phyloP scores from a whole-genome alignment of 1,140 invertebrate genomes.

The Drosophila murphyi region DNA sequence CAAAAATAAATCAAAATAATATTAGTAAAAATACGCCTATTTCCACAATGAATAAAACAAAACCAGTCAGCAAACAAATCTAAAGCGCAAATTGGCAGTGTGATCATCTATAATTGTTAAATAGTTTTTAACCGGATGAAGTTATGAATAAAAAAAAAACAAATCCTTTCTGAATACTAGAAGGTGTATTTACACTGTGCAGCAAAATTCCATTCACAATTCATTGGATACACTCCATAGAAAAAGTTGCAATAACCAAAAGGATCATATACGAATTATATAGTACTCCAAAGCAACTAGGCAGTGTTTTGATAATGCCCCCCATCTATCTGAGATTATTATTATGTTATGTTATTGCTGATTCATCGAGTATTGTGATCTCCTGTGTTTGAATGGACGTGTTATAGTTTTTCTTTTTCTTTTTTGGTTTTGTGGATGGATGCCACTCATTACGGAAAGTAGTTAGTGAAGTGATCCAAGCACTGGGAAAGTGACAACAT shows the following conservation, averaged over 20 bases:
- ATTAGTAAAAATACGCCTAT: conserved; percentile 11
- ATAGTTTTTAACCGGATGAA: not conserved
- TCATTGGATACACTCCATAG: not conserved
- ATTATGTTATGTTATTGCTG: not conserved
- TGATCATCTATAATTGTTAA: conserved; percentile 12
- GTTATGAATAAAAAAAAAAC: not conserved
- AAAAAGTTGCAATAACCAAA: conserved; percentile 1
- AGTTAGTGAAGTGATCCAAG: not conserved
- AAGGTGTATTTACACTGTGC: conserved; percentile 32
- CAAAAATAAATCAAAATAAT: conserved; percentile 41
- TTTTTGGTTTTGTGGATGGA: not conserved
- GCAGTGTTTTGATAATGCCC: conserved; percentile 23
- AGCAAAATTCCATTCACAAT: not conserved
- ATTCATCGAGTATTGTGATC: not conserved
- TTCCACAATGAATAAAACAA: conserved; percentile 7
- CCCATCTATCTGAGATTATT: not conserved
- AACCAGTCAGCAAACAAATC: conserved; percentile 8
- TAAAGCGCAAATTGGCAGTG: conserved; percentile 48
- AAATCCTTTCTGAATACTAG: not conserved
- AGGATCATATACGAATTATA: conserved; percentile 7
- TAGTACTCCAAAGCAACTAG: not conserved
- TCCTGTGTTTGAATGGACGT: conserved; percentile 31
- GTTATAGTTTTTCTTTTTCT: not conserved
- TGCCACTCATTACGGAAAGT: not conserved
- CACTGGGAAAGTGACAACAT: not conserved